Base-by-base conservation (phyloP, 2,888 invertebrate genomes). In the Helobdella robusta region DNA sequence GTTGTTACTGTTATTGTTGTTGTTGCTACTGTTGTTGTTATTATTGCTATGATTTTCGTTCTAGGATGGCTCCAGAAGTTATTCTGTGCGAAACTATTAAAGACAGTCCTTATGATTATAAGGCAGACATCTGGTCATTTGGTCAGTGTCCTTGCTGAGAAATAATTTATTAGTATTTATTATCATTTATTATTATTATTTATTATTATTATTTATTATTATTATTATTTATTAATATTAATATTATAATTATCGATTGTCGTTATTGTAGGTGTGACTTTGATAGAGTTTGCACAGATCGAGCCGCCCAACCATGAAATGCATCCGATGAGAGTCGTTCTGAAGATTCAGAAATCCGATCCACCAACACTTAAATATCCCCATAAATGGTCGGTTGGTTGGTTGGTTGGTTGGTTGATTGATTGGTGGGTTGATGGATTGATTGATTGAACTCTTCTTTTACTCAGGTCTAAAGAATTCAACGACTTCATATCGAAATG, bases 301-400 rank as follows among this genome's bases (percentile, higher is more conserved):
- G 97, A 98, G 80, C 97, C 95, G 0, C 97, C 95, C 0, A 93
- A 97, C 82, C 94, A 97, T 81, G 95, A 98, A 82, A 91, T 98
- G 89, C 94, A 94, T 34, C 97, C 98, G 2, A 95, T 97, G 93
- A 82, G 98, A 69, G 98, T 98, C 11, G 84, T 98, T 68, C 86
- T 99, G 70, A 95, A 95, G 82, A 97, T 99, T 72, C 97, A 97
- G 83, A 97, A 98, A 82, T 89, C 92, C 66, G 95, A 95, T 71
- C 97, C 98, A 0, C 98, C 98, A 1, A 86, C 86, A 72, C 82
- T 98, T 48, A 91, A 92, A 76, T 87, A 89, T 75, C 94, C 95
- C 0, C 86, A 86, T 2, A 74, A 73, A 71, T 83, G 82, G 82
- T 80, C 69, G 65, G n/a, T n/a, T n/a, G n/a, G n/a, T n/a, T n/a